Conservation (phyloP, 2,797 vertebrate species). For the Synaphobranchus kaupii region DNA sequence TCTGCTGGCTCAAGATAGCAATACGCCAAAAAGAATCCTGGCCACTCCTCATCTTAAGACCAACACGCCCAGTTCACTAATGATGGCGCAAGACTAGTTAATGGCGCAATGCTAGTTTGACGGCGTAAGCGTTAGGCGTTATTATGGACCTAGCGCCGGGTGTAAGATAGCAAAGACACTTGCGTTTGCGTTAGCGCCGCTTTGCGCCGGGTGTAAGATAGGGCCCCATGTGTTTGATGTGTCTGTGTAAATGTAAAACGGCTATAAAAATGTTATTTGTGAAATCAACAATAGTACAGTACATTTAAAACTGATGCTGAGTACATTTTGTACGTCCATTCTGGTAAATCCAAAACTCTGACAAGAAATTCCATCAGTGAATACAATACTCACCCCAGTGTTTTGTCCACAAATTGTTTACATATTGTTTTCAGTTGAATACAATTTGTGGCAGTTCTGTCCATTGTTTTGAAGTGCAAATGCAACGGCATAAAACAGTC, state of each 20-base stretch:
- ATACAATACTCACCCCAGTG: background rate
- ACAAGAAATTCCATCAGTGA: background rate
- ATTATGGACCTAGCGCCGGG: too few species aligned
- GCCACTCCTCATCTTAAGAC: too few species aligned
- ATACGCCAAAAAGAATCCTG: too few species aligned
- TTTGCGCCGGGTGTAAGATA: too few species aligned
- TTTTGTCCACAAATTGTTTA: background rate
- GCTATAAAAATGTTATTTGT: background rate
- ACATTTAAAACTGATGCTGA: background rate
- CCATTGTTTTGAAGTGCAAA: background rate
- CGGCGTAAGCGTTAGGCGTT: too few species aligned
- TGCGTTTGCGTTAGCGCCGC: too few species aligned
- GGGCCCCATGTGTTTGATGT: background rate
- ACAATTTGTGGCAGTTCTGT: background rate
- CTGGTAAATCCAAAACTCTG: background rate
- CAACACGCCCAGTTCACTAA: too few species aligned
- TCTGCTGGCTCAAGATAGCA: too few species aligned
- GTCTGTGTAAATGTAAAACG: background rate
- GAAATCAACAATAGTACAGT: background rate
- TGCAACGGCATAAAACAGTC: background rate
- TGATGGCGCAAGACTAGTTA: too few species aligned
- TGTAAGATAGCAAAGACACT: too few species aligned
- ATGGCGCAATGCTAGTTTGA: too few species aligned
- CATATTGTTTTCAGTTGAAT: background rate
- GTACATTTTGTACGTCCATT: background rate